Conservation (phyloP, 2,888 invertebrate species). For the Leucozona laternaria region DNA sequence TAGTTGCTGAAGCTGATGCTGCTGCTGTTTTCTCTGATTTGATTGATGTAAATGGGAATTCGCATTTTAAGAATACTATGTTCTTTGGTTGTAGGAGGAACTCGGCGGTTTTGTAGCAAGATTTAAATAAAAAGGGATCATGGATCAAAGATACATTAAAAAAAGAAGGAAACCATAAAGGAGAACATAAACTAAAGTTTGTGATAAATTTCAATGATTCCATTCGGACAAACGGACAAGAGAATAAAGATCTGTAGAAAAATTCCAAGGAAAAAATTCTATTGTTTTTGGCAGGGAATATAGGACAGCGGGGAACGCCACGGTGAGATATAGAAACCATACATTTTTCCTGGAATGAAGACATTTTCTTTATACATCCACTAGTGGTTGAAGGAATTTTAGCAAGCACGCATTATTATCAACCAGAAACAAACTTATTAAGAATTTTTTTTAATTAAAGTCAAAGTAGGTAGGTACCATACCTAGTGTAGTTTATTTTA, state of each 20-base stretch:
- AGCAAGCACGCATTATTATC: too few species aligned
- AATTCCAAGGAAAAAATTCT: constrained; percentile 62
- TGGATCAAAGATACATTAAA: constrained; percentile 5
- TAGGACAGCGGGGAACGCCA: background rate
- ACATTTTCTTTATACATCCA: too few species aligned
- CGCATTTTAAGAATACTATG: constrained; percentile 50
- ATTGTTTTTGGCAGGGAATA: constrained; percentile 44
- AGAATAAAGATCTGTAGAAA: background rate
- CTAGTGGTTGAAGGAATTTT: too few species aligned
- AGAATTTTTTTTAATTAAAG: too few species aligned
- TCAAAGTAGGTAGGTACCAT: too few species aligned
- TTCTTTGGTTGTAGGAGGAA: constrained; percentile 41
- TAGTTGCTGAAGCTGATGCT: background rate
- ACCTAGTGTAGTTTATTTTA: too few species aligned
- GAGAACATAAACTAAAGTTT: constrained; percentile 24
- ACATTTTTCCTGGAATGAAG: constrained; percentile 21
- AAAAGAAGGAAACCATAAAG: background rate
- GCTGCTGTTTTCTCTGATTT: constrained; percentile 35
- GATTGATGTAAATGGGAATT: constrained; percentile 64
- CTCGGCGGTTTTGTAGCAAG: constrained; percentile 39
- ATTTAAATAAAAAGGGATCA: constrained; percentile 64
- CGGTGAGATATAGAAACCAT: constrained; percentile 46
- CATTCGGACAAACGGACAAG: constrained; percentile 42
- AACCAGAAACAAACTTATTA: too few species aligned
- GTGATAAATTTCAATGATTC: constrained; percentile 61